These are phyloP conservation scores for Progne subis DNA, from an alignment of 2,113 vertebrate genomes.

Conservation along the genomic window DNA sequence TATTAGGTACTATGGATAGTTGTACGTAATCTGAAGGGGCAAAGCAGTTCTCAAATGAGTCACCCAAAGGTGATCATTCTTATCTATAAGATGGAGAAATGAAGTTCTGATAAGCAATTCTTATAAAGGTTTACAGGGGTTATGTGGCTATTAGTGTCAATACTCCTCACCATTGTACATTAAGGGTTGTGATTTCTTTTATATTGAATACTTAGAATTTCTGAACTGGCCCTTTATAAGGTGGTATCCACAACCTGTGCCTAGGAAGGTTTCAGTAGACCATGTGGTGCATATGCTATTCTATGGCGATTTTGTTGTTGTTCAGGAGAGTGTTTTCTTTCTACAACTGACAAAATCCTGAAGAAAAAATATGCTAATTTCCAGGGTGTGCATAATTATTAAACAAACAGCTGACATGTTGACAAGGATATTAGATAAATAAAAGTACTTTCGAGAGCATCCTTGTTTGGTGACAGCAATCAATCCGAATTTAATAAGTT, in stretches of 20 bases:
- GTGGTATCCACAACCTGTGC: neutral
- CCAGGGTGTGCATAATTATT: neutral
- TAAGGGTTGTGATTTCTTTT: neutral
- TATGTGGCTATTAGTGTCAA: neutral
- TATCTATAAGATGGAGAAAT: neutral
- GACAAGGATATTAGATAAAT: neutral
- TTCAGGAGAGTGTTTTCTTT: neutral
- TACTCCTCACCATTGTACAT: neutral
- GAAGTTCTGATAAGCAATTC: neutral
- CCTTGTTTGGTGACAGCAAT: neutral
- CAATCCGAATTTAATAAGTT: neutral
- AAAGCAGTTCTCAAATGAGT: neutral
- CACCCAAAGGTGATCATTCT: neutral
- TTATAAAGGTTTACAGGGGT: neutral
- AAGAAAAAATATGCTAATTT: neutral
- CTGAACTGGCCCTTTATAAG: neutral
- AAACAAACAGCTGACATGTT: neutral
- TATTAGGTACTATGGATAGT: neutral
- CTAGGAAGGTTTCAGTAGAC: neutral
- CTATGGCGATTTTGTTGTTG: neutral
- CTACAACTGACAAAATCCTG: neutral
- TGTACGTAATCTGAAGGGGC: neutral
- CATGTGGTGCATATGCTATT: neutral
- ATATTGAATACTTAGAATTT: neutral
- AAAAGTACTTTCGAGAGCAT: neutral